Evolutionary conservation across 2,113 vertebrate species (phyloP).

Genomic region (Podilymbus podiceps): DNA sequence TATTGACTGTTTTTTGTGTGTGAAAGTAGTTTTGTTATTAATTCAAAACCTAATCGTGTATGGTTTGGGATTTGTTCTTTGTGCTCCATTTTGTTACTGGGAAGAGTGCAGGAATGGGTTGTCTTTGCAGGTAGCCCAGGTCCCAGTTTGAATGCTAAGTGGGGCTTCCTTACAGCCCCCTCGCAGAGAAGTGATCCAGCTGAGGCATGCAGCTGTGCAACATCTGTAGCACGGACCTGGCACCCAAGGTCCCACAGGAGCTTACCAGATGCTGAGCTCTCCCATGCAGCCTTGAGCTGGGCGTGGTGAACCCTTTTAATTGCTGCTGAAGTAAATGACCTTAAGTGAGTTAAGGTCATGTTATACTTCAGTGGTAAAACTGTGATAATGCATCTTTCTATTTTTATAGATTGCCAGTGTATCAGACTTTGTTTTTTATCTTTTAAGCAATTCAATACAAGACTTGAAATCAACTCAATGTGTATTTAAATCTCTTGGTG

Average conservation of each 20-base stretch:
- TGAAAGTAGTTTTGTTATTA: background rate
- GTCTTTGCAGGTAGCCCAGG: background rate
- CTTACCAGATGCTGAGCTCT: background rate
- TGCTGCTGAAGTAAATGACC: background rate
- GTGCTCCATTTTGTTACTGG: background rate
- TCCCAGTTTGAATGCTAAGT: background rate
- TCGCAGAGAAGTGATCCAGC: background rate
- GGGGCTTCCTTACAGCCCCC: background rate
- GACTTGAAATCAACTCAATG: background rate
- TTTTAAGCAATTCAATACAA: background rate
- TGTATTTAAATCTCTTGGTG: background rate
- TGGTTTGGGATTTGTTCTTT: background rate
- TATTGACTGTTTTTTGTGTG: background rate
- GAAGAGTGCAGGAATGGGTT: background rate
- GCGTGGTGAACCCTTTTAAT: background rate
- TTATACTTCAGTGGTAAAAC: background rate
- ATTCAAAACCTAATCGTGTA: background rate
- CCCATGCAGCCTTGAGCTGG: accelerated
- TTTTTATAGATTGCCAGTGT: background rate
- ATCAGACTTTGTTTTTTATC: background rate
- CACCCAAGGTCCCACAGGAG: background rate
- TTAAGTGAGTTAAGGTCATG: background rate
- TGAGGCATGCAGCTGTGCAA: background rate
- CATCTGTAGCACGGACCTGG: too few species aligned
- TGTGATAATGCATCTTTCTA: background rate